Evolutionary conservation across 2,113 vertebrate genomes (phyloP).

Genomic region (Seriola quinqueradiata): DNA sequence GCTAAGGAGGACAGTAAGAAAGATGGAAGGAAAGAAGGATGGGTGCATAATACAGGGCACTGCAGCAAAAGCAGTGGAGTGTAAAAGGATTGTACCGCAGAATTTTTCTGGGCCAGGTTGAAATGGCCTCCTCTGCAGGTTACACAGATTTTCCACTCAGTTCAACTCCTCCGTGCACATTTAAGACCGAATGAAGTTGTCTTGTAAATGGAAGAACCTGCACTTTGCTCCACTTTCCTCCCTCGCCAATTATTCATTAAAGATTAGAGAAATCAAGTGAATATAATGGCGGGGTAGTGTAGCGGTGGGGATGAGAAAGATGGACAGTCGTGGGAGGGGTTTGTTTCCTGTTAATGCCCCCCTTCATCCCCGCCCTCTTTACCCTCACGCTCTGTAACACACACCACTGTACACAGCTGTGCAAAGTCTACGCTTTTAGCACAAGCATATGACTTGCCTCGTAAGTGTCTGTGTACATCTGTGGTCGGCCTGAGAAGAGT

Average conservation of each 20-base stretch:
- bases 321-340: conserved; percentile 14
- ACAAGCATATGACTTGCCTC: conserved; percentile 43
- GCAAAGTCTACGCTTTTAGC: conserved; percentile 58
- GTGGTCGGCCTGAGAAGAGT: conserved; percentile 46
- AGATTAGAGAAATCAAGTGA: conserved; percentile 26
- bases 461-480: conserved; percentile 61
- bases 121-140: conserved; percentile 69
- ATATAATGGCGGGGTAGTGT: background rate
- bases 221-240: background rate
- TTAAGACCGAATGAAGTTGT: conserved; percentile 28
- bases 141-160: conserved; percentile 50
- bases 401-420: conserved; percentile 11
- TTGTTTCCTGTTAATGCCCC: conserved; percentile 52
- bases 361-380: conserved; percentile 8
- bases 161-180: conserved; percentile 39
- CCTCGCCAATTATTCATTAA: background rate
- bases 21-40: conserved; percentile 74
- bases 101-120: conserved; percentile 68
- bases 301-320: background rate
- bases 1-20: conserved; percentile 42
- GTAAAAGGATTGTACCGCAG: conserved; percentile 75
- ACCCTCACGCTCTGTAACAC: conserved; percentile 20
- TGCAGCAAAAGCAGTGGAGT: conserved; percentile 79
- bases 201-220: background rate
- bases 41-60: conserved; percentile 73